phyloP scores from a whole-genome alignment of 1,140 invertebrate species.

The Rhyzopertha dominica region DNA sequence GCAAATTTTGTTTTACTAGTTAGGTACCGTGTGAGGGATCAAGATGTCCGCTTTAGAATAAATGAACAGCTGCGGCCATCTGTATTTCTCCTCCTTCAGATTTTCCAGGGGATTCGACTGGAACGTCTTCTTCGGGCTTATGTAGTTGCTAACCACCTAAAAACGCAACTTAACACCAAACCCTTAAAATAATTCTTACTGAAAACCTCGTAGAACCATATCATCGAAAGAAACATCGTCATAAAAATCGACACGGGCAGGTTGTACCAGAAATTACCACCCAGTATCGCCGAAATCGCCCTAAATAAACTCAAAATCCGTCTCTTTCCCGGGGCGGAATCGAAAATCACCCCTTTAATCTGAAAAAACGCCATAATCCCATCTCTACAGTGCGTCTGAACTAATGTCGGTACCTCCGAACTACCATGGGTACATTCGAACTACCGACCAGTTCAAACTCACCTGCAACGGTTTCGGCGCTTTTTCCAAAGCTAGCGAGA shows the following conservation, averaged over 20 bases:
- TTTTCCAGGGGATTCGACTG: constrained; percentile 48
- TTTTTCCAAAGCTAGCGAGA: constrained; percentile 54
- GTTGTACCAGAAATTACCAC: constrained; percentile 48
- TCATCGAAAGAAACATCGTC: constrained; percentile 53
- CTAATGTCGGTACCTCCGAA: neutral
- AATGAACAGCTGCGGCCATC: constrained; percentile 67
- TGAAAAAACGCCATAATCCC: constrained; percentile 36
- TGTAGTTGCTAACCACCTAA: constrained; percentile 42
- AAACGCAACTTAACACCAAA: constrained; percentile 23
- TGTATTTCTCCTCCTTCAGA: constrained; percentile 46
- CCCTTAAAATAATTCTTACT: neutral
- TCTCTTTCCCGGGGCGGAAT: constrained; percentile 65
- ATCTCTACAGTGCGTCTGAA: neutral
- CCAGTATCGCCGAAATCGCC: constrained; percentile 58
- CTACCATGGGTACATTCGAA: too few relatives aligned
- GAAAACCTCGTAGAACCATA: constrained; percentile 59
- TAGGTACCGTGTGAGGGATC: constrained; percentile 52
- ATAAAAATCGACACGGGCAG: constrained; percentile 52
- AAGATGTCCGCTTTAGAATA: constrained; percentile 67
- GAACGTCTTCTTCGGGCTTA: constrained; percentile 32
- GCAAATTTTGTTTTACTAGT: too few relatives aligned
- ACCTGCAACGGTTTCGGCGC: constrained; percentile 48
- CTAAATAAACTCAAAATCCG: constrained; percentile 53
- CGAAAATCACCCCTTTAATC: constrained; percentile 69
- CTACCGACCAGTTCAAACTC: constrained; percentile 17